These are phyloP conservation scores for Alexandromys fortis DNA, from an alignment of 2,113 vertebrate genomes.

Conservation along the genomic window DNA sequence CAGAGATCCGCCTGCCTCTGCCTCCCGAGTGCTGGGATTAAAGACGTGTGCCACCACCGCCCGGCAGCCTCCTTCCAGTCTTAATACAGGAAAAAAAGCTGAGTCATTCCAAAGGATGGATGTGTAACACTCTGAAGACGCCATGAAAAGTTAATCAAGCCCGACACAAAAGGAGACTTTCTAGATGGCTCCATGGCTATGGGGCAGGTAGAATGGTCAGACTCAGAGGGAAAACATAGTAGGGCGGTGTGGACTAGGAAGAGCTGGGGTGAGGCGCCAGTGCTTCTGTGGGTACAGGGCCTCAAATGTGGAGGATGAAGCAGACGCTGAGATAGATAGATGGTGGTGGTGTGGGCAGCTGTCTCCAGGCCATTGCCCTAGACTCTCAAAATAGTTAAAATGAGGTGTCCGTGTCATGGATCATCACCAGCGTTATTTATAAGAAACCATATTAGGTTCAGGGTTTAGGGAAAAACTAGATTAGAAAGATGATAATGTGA, in stretches of 20 bases:
- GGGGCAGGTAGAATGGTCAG: fast-evolving
- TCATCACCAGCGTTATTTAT: not conserved
- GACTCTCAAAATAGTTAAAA: too few relatives aligned
- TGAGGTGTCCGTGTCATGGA: not conserved
- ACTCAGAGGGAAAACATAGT: not conserved
- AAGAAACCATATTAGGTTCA: not conserved
- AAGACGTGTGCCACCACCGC: too few relatives aligned
- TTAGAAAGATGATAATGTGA: not conserved
- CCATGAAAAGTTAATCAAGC: fast-evolving
- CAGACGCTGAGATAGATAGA: not conserved
- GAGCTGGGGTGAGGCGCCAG: fast-evolving
- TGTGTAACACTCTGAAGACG: fast-evolving
- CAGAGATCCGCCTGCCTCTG: too few relatives aligned
- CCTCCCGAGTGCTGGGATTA: too few relatives aligned
- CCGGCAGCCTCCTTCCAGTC: too few relatives aligned
- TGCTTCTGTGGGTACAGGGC: fast-evolving
- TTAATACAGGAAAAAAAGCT: not conserved
- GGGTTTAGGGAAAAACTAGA: not conserved
- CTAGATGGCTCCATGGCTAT: fast-evolving
- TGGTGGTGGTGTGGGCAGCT: fast-evolving
- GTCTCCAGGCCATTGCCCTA: fast-evolving
- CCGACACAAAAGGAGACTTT: not conserved
- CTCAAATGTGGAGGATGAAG: fast-evolving
- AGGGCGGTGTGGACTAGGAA: fast-evolving
- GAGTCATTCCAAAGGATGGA: fast-evolving